Evolutionary conservation across 1,140 invertebrate genomes (phyloP).

Genomic region (Drosophila truncata): DNA sequence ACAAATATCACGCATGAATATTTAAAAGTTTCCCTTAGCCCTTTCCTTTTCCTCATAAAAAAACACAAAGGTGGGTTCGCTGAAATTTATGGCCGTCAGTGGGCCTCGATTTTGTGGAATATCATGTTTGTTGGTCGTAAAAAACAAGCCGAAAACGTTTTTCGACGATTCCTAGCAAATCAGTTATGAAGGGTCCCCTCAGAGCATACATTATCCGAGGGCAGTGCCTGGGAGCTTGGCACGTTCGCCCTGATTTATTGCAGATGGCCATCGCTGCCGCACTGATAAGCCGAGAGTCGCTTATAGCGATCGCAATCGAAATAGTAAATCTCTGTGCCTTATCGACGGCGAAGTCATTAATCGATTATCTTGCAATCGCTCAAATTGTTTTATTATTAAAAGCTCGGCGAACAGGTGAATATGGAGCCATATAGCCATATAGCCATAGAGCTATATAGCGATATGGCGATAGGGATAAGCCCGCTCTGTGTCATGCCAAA

Average conservation of each 20-base stretch:
- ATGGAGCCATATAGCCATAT: background rate
- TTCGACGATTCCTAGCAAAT: constrained; percentile 39
- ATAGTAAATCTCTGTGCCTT: constrained; percentile 56
- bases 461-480: constrained; percentile 33
- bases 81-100: constrained; percentile 57
- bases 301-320: constrained; percentile 10
- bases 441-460: background rate
- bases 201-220: constrained; percentile 10
- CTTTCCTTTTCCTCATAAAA: constrained; percentile 34
- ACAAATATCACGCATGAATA: constrained; percentile 81
- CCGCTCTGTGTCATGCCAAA: constrained; percentile 34
- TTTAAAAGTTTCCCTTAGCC: constrained; percentile 61
- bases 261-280: constrained; percentile 18
- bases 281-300: constrained; percentile 34
- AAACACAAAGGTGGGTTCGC: constrained; percentile 58
- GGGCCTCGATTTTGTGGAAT: constrained; percentile 30
- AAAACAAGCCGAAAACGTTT: constrained; percentile 14
- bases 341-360: constrained; percentile 53
- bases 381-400: constrained; percentile 48
- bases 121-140: constrained; percentile 17
- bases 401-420: constrained; percentile 22
- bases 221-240: constrained; percentile 16
- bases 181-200: constrained; percentile 49
- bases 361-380: constrained; percentile 66
- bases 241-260: constrained; percentile 49